These are phyloP conservation scores for Cyclophora albipunctata DNA, from an alignment of 2,888 invertebrate species.

Conservation along the genomic window DNA sequence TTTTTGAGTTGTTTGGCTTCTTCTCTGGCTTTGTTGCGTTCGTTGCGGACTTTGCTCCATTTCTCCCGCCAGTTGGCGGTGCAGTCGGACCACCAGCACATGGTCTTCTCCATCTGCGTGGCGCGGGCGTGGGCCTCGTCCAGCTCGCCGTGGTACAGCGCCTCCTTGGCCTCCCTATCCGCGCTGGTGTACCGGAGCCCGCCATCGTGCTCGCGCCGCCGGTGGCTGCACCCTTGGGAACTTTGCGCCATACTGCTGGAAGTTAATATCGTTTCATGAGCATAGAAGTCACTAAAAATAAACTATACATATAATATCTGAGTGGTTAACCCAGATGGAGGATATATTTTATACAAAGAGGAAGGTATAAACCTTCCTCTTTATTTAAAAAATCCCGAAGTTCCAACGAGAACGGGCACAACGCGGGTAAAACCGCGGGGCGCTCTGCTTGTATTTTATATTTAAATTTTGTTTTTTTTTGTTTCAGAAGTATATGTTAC, in stretches of 20 bases:
- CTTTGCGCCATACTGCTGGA: constrained; percentile 71
- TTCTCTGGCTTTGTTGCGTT: constrained; percentile 93
- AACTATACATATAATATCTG: constrained; percentile 1
- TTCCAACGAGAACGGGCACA: too few relatives aligned
- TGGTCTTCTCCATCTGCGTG: constrained; percentile 99
- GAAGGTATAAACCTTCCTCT: too few relatives aligned
- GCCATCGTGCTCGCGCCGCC: constrained; percentile 78
- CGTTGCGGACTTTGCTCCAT: constrained; percentile 95
- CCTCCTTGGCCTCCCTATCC: constrained; percentile 88
- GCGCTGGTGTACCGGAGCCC: constrained; percentile 79
- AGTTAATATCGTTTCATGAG: background rate
- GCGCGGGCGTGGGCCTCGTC: constrained; percentile 96
- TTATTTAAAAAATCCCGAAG: background rate
- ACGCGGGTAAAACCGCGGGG: too few relatives aligned
- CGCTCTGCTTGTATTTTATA: background rate
- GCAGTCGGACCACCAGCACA: constrained; percentile 99
- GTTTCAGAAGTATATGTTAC: too few relatives aligned
- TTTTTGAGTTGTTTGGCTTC: constrained; percentile 88
- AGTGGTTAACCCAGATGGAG: constrained; percentile 3
- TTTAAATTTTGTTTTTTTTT: too few relatives aligned
- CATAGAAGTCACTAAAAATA: constrained; percentile 32
- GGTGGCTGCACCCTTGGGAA: constrained; percentile 81
- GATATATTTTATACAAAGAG: background rate
- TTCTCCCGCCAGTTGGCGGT: constrained; percentile 98
- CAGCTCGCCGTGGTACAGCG: constrained; percentile 82